Conservation (phyloP, 2,797 vertebrate genomes). For the Sylvia borin region DNA sequence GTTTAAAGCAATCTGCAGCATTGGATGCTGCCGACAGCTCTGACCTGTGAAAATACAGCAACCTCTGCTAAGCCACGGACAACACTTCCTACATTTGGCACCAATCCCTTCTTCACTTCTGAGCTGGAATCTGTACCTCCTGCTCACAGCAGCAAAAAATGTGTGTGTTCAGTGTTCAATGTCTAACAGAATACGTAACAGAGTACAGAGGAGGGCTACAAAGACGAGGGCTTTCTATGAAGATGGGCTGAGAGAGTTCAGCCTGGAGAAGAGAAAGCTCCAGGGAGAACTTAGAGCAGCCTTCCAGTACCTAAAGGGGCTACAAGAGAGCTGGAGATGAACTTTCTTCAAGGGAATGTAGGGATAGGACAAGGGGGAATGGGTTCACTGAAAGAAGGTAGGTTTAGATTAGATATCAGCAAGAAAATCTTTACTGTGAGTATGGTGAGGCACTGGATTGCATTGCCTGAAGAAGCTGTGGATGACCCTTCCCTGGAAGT, state of each 20-base stretch:
- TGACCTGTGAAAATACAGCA: background rate
- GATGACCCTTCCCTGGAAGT: background rate
- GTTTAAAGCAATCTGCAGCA: background rate
- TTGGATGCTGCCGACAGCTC: background rate
- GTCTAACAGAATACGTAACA: background rate
- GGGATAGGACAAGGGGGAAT: background rate
- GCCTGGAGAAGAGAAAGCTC: background rate
- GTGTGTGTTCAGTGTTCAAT: background rate
- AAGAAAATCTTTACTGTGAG: background rate
- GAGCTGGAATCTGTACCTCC: background rate
- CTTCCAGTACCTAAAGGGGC: background rate
- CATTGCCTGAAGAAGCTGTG: fast-evolving
- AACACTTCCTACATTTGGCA: background rate
- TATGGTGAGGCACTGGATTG: background rate
- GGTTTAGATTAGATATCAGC: background rate
- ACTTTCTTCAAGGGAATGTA: background rate
- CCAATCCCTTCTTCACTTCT: background rate
- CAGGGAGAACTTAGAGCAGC: background rate
- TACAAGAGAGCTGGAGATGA: background rate
- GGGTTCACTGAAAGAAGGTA: background rate
- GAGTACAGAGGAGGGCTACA: background rate
- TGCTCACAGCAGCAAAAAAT: background rate
- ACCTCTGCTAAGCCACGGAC: background rate
- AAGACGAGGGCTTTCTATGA: background rate
- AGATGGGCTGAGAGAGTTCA: background rate